Conservation (phyloP, 2,113 vertebrate genomes). For the Platysteira castanea region DNA sequence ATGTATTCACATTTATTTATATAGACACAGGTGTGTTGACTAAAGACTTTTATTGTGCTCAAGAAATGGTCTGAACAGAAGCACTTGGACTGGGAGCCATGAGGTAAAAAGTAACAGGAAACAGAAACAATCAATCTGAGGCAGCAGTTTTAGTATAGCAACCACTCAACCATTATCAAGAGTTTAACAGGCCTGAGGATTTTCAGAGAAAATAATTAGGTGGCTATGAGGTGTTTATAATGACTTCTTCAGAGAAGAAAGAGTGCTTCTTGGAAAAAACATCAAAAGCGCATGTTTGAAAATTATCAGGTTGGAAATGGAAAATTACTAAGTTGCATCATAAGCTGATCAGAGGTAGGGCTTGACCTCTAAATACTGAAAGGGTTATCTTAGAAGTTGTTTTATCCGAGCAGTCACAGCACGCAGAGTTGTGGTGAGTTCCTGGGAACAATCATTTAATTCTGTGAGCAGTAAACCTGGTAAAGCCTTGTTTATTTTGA, state of each 20-base stretch:
- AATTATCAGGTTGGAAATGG: neutral
- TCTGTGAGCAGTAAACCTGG: neutral
- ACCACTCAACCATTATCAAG: neutral
- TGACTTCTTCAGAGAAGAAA: neutral
- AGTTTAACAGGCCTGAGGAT: neutral
- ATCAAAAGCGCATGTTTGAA: neutral
- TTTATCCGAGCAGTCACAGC: neutral
- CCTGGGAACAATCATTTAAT: neutral
- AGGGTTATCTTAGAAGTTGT: neutral
- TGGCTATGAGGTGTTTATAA: neutral
- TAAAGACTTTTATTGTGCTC: neutral
- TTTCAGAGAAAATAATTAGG: neutral
- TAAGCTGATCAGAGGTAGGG: neutral
- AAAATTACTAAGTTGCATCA: neutral
- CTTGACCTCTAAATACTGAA: neutral
- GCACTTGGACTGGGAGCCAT: neutral
- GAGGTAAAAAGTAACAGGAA: neutral
- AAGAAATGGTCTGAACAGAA: neutral
- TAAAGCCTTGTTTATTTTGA: neutral
- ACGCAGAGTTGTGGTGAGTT: neutral
- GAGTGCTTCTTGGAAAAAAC: neutral
- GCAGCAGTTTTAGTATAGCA: neutral
- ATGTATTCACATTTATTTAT: neutral
- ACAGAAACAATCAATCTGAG: neutral
- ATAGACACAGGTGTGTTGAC: neutral